Percentiles rank a stretch among this genome's conserved stretches.
Evolutionary conservation across 2,113 vertebrate species (phyloP).

Genomic region (Scartelaos histophorus): DNA sequence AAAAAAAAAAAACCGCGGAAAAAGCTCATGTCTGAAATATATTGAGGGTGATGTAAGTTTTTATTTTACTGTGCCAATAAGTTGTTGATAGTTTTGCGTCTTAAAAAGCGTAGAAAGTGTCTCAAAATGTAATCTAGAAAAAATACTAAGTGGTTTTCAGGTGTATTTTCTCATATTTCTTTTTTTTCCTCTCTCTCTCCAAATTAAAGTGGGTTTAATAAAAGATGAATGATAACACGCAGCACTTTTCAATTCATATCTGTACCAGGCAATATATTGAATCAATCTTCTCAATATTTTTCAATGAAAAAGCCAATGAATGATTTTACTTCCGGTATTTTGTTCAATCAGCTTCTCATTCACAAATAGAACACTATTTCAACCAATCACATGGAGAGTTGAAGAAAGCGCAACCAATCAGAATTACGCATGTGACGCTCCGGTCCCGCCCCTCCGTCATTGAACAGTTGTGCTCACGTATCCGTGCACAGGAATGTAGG

Average conservation of each 20-base stretch:
- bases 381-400: conserved; percentile 23
- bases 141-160: too few species aligned
- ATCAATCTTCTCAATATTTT: background rate
- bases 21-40: too few species aligned
- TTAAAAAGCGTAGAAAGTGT: too few species aligned
- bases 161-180: too few species aligned
- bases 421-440: background rate
- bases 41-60: too few species aligned
- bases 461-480: conserved; percentile 7
- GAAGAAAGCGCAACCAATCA: conserved; percentile 30
- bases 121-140: too few species aligned
- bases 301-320: background rate
- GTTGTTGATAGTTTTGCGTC: too few species aligned
- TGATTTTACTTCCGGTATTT: conserved; percentile 35
- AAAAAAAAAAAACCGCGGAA: too few species aligned
- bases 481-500: background rate
- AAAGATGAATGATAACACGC: background rate
- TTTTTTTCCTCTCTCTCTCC: too few species aligned
- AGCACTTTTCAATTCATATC: background rate
- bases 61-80: too few species aligned
- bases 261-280: background rate
- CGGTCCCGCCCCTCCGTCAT: conserved; percentile 27
- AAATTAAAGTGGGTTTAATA: background rate
- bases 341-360: conserved; percentile 35
- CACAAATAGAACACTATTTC: background rate